These are phyloP conservation scores for Apocrypta bakeri DNA, from an alignment of 1,140 invertebrate species.

Conservation along the genomic window DNA sequence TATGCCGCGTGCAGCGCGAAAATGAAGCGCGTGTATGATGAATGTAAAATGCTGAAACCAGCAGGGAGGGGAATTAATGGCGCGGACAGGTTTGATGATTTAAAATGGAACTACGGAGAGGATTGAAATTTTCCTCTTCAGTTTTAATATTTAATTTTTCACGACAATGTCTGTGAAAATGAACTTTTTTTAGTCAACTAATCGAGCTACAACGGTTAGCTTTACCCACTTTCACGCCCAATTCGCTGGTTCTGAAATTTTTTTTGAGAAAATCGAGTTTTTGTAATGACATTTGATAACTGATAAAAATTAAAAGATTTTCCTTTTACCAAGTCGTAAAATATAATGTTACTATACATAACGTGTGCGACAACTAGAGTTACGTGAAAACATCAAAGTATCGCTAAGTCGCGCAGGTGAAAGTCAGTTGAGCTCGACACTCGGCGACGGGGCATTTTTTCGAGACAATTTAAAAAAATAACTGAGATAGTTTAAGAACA, in stretches of 20 bases:
- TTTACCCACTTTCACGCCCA: too few species aligned
- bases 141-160: too few species aligned
- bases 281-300: not conserved
- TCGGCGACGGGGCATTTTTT: too few species aligned
- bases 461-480: too few species aligned
- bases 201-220: too few species aligned
- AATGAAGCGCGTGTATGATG: not conserved
- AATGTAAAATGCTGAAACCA: not conserved
- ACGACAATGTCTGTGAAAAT: too few species aligned
- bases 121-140: not conserved
- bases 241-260: too few species aligned
- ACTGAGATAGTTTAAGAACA: too few species aligned
- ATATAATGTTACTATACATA: not conserved
- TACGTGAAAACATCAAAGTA: not conserved
- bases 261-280: too few species aligned
- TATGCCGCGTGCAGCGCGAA: conserved; percentile 44
- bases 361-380: not conserved
- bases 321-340: not conserved
- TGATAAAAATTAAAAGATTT: not conserved
- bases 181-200: too few species aligned
- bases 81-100: not conserved
- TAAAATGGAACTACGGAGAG: not conserved
- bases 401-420: too few species aligned
- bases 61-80: not conserved
- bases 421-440: too few species aligned